Base-by-base conservation (phyloP, 2,888 invertebrate species). In the Ennomos fuscantarius region DNA sequence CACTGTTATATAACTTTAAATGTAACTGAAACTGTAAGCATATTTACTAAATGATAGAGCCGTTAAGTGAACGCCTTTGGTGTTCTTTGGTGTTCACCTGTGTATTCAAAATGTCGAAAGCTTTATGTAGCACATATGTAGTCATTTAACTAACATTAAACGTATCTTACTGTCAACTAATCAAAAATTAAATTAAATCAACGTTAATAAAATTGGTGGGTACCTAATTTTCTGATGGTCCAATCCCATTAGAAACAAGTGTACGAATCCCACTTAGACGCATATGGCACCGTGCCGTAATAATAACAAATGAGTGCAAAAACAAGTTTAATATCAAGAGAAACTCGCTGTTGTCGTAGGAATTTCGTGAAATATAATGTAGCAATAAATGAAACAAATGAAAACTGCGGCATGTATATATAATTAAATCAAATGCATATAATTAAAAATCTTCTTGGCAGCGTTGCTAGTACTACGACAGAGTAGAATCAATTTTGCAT, bases 251-350 rank as follows among this genome's bases (percentile, higher is more conserved):
- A 66, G 43, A 57, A 55, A 55, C 59, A 62, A 43, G 2, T 24
- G 24, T 5, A 6, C 24, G 24, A 24, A 6, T 44, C 40, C 15
- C 49, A 32, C 55, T 54, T 44, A 48, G 50, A 15, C 35, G 48
- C 56, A 54, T 43, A 56, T 51, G 44, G 36, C 44, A 32, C 62
- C 40, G 41, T 58, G 47, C 51, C 50, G 54, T 41, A 58, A 59
- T 63, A 63, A 61, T 51, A 55, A 48, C 57, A 54, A 54, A 58
- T 47, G 55, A 49, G 40, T 46, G 54, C 53, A 58, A 55, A 60
- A 57, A 58, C 53, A 62, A 49, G 10, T 55, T 50, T 48, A 52
- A 56, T 56, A 46, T 49, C 15, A 8, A 33, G 42, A 39, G 13
- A 48, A 48, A 31, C 13, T 11, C 3, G 36, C 39, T 33, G 32